Percentiles rank a stretch among this genome's conserved stretches.
phyloP scores from a whole-genome alignment of 2,888 invertebrate genomes.

The Drosophila vallismaia region DNA sequence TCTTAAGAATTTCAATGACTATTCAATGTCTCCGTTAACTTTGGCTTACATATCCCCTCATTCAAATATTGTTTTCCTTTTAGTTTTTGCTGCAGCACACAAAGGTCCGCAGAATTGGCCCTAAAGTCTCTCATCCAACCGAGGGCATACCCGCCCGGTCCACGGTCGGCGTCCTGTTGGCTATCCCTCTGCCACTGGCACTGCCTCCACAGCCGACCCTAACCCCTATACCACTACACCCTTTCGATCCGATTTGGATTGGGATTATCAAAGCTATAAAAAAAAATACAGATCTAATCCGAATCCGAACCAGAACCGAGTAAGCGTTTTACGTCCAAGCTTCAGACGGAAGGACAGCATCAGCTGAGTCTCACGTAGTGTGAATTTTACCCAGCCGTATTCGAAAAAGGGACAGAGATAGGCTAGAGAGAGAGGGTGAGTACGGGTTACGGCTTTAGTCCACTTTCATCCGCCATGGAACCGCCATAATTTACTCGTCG shows the following conservation, averaged over 20 bases:
- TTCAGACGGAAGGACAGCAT: constrained; percentile 1
- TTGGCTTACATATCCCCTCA: constrained; percentile 34
- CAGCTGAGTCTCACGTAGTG: constrained; percentile 1
- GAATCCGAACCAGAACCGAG: constrained; percentile 5
- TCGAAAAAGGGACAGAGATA: background rate
- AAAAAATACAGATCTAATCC: background rate
- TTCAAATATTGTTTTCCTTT: constrained; percentile 19
- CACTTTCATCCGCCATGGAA: constrained; percentile 29
- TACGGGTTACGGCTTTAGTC: constrained; percentile 4
- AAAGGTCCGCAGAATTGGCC: constrained; percentile 44
- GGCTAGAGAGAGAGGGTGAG: too few relatives aligned
- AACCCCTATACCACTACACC: background rate
- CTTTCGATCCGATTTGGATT: background rate
- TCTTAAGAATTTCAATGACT: constrained; percentile 71
- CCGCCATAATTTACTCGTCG: constrained; percentile 72
- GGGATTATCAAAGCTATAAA: constrained; percentile 3
- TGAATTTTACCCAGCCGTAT: constrained; percentile 8
- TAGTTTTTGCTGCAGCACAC: constrained; percentile 15
- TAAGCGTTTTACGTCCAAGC: constrained; percentile 47
- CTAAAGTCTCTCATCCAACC: constrained; percentile 67
- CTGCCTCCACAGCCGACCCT: background rate
- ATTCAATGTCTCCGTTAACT: constrained; percentile 15
- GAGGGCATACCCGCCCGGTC: constrained; percentile 84
- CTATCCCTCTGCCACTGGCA: constrained; percentile 15
- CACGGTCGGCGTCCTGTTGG: constrained; percentile 67